These are phyloP conservation scores for Magallana angulata DNA, from an alignment of 1,140 invertebrate genomes.

Conservation along the genomic window DNA sequence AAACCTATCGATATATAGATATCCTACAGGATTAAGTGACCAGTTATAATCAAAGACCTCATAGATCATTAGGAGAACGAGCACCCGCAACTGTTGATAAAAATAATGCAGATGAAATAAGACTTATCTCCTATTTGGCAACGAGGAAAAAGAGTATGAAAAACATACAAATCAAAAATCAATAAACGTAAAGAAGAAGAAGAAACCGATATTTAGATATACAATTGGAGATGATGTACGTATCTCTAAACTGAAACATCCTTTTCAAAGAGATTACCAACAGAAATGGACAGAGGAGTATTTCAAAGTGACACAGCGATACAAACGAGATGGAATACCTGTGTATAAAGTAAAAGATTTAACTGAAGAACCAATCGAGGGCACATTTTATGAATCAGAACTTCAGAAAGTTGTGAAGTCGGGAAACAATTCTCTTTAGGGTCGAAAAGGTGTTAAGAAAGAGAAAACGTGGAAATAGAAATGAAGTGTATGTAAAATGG, in stretches of 20 bases:
- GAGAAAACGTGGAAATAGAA: slow-evolving; percentile 15
- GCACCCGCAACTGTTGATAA: slow-evolving; percentile 39
- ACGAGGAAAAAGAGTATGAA: slow-evolving; percentile 24
- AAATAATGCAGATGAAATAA: slow-evolving; percentile 42
- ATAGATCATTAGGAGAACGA: slow-evolving; percentile 40
- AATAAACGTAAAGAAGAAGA: no score
- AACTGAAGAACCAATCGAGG: slow-evolving; percentile 39
- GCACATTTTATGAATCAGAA: slow-evolving; percentile 56
- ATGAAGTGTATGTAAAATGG: slow-evolving; percentile 52
- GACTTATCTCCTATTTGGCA: slow-evolving; percentile 40
- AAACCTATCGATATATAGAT: slow-evolving; percentile 45
- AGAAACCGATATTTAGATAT: slow-evolving; percentile 27
- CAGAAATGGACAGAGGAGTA: slow-evolving; percentile 54
- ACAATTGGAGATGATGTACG: slow-evolving; percentile 53
- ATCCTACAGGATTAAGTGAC: slow-evolving; percentile 40
- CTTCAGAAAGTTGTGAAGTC: slow-evolving; percentile 49
- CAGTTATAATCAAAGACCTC: slow-evolving; percentile 50
- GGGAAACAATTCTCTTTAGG: slow-evolving; percentile 35
- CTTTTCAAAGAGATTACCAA: slow-evolving; percentile 49
- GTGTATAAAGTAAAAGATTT: slow-evolving; percentile 55
- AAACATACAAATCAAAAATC: no score
- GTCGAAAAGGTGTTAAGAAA: slow-evolving; percentile 47
- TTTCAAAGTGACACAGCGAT: slow-evolving; percentile 52
- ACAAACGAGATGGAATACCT: slow-evolving; percentile 38
- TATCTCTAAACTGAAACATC: slow-evolving; percentile 43